A percentile compares a stretch with the other conserved stretches of the same genome.
phyloP scores from a whole-genome alignment of 2,113 vertebrate genomes.

The Hucho hucho region DNA sequence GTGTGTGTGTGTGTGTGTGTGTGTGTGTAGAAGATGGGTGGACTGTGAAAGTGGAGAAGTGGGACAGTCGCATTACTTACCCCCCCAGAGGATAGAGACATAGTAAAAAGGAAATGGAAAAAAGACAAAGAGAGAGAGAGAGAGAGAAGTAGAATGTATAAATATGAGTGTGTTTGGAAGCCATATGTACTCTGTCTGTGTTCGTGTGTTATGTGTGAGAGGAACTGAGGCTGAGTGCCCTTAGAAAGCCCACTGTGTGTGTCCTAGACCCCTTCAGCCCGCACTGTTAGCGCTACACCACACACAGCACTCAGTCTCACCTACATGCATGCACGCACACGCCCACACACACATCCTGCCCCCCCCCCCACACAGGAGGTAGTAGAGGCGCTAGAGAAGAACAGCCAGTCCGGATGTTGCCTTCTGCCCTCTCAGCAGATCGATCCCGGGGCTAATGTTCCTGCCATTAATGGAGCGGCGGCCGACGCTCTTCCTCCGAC shows the following conservation, averaged over 20 bases:
- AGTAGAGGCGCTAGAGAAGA: conserved; percentile 25
- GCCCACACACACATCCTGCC: conserved; percentile 7
- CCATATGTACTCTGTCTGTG: conserved; percentile 13
- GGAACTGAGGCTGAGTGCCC: conserved; percentile 13
- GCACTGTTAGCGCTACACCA: neutral
- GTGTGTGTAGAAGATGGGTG: neutral
- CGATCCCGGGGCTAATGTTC: conserved; percentile 45
- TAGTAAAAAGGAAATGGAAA: neutral
- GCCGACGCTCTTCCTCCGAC: neutral
- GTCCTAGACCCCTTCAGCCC: neutral
- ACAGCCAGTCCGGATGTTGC: conserved; percentile 15
- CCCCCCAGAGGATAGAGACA: neutral
- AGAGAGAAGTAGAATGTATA: neutral
- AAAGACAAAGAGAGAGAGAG: neutral
- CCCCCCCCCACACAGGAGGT: conserved; percentile 3
- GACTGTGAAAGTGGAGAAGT: neutral
- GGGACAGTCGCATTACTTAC: neutral
- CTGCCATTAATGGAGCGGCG: conserved; percentile 25
- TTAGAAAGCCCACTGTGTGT: conserved; percentile 26
- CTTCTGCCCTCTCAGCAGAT: conserved; percentile 40
- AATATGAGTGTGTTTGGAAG: neutral
- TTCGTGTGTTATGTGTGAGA: conserved; percentile 32
- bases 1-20: neutral
- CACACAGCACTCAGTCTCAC: conserved; percentile 1
- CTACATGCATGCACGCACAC: conserved; percentile 1